Conservation (phyloP, 2,113 vertebrate species). For the Pogona vitticeps region DNA sequence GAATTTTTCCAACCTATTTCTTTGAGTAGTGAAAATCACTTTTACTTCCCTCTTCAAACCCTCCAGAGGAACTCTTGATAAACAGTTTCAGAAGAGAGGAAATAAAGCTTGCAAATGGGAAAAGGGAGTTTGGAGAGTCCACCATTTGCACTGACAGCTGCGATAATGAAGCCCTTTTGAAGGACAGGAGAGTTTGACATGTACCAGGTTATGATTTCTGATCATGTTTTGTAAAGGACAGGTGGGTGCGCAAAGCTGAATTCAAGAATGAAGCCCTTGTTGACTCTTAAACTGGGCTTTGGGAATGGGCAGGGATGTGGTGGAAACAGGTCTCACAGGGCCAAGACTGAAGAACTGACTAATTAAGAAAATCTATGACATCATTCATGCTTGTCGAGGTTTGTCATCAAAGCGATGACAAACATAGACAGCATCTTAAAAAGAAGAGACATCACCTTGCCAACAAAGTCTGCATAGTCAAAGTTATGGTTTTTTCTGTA, state of each 20-base stretch:
- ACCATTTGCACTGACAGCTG: neutral
- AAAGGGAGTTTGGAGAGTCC: neutral
- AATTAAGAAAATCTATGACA: neutral
- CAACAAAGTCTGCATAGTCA: no score
- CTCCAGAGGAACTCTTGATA: slow-evolving; percentile 30
- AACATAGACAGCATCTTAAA: no score
- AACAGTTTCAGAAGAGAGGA: slow-evolving; percentile 23
- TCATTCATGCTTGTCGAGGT: no score
- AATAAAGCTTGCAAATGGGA: neutral
- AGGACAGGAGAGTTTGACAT: neutral
- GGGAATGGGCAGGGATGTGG: no score
- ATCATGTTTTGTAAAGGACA: neutral
- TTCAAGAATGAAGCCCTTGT: no score
- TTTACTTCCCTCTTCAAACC: slow-evolving; percentile 29
- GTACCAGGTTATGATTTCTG: neutral
- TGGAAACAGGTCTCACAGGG: neutral
- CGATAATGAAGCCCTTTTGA: neutral
- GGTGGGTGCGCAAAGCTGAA: neutral
- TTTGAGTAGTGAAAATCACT: slow-evolving; percentile 22
- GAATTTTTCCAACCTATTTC: slow-evolving; percentile 35
- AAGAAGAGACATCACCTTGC: no score
- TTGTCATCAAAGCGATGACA: no score
- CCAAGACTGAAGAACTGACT: neutral
- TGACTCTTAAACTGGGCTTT: no score
- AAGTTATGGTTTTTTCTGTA: no score